A percentile compares a stretch with the other conserved stretches of the same genome.
Conservation (phyloP, 1,140 invertebrate species). For the Drosophila sulfurigaster region DNA sequence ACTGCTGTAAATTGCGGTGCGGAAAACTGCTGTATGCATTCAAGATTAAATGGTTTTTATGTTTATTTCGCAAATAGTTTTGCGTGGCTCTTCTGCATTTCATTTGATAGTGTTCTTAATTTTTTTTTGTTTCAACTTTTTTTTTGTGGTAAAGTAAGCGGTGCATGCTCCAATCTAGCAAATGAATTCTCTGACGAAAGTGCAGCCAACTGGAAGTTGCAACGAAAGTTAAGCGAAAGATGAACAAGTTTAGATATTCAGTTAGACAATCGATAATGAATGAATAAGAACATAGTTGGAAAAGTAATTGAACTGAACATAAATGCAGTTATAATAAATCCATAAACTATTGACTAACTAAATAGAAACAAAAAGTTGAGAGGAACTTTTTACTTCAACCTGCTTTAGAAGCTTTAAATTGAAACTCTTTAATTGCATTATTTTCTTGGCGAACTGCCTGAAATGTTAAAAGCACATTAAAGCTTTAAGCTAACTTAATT, state of each 20-base stretch:
- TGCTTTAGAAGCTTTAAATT: neutral
- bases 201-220: constrained; percentile 33
- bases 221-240: constrained; percentile 4
- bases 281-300: neutral
- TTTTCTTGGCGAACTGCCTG: neutral
- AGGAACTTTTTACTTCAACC: neutral
- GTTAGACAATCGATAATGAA: neutral
- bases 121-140: constrained; percentile 26
- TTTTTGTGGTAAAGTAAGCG: constrained; percentile 26
- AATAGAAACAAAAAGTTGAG: neutral
- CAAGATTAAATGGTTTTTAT: constrained; percentile 78
- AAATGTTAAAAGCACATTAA: neutral
- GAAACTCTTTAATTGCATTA: neutral
- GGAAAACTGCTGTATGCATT: constrained; percentile 43
- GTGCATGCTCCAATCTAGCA: constrained; percentile 35
- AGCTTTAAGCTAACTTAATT: constrained; percentile 8
- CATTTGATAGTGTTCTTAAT: constrained; percentile 14
- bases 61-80: constrained; percentile 73
- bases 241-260: constrained; percentile 9
- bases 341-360: neutral
- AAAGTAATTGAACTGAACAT: constrained; percentile 5
- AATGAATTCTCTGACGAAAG: constrained; percentile 23
- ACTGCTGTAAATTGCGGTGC: constrained; percentile 14
- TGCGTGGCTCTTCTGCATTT: constrained; percentile 26
- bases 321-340: neutral